Evolutionary conservation across 2,888 invertebrate genomes (phyloP).

Genomic region (Rhynchonema sp.): DNA sequence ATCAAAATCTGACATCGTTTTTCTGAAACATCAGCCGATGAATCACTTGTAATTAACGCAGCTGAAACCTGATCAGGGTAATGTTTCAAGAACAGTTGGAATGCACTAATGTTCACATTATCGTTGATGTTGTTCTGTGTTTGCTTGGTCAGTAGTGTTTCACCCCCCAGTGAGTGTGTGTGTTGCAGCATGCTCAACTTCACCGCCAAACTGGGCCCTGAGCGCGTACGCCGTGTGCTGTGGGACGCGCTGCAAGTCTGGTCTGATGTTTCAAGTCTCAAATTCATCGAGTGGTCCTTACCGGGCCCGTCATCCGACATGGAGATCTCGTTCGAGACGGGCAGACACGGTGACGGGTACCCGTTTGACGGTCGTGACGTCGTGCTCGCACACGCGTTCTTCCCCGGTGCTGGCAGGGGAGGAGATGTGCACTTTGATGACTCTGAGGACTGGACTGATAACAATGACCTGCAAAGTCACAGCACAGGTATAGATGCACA

Average conservation of each 20-base stretch:
- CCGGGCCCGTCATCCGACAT: not conserved
- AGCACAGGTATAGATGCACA: not conserved
- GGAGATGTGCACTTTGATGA: constrained; percentile 15
- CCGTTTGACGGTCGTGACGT: constrained; percentile 11
- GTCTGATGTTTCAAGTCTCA: constrained; percentile 39
- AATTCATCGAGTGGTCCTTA: constrained; percentile 9
- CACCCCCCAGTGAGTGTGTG: no score
- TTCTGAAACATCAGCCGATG: no score
- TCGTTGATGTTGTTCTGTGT: no score
- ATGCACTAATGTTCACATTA: no score
- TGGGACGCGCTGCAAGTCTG: constrained; percentile 44
- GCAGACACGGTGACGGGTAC: constrained; percentile 11
- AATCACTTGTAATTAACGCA: no score
- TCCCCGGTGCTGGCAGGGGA: constrained; percentile 14
- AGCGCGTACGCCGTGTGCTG: constrained; percentile 30
- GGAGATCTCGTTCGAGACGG: constrained; percentile 33
- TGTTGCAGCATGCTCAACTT: constrained; percentile 1
- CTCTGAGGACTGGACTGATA: constrained; percentile 14
- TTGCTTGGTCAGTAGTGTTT: no score
- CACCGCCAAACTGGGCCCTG: not conserved
- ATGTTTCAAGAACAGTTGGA: no score
- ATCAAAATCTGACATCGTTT: no score
- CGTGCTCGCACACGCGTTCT: constrained; percentile 13
- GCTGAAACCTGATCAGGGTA: no score
- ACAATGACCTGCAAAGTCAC: constrained; percentile 27